Percentiles rank a stretch among this genome's conserved stretches.
Evolutionary conservation across 2,888 invertebrate species (phyloP).

Genomic region (Acheta domesticus): DNA sequence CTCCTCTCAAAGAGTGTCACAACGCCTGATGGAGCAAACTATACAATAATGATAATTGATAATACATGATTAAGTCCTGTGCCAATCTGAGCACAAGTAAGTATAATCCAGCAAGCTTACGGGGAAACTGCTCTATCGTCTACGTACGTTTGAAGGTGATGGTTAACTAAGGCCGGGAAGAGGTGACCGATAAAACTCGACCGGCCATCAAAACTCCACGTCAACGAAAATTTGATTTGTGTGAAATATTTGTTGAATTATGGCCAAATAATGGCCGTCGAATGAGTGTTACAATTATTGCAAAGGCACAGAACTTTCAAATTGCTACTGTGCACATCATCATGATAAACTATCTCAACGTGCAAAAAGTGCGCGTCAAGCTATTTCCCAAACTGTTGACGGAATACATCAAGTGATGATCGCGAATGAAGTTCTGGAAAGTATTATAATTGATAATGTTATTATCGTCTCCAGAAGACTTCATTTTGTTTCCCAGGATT

Average conservation of each 20-base stretch:
- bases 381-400: too few species aligned
- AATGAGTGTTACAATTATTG: background rate
- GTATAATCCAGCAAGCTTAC: background rate
- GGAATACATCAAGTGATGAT: too few species aligned
- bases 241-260: background rate
- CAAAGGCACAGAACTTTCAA: background rate
- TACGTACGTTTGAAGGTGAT: background rate
- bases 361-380: too few species aligned
- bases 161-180: background rate
- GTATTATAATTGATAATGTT: too few species aligned
- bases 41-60: background rate
- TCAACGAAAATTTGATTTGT: background rate
- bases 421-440: too few species aligned
- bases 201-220: background rate
- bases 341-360: too few species aligned
- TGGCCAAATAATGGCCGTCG: background rate
- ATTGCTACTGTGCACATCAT: too few species aligned
- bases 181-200: background rate
- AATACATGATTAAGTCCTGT: background rate
- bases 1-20: background rate
- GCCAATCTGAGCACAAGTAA: background rate
- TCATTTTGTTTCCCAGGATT: background rate
- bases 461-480: background rate
- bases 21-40: background rate
- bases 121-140: background rate